Evolutionary conservation across 2,888 invertebrate species (phyloP).

Genomic region (Eilema depressum): DNA sequence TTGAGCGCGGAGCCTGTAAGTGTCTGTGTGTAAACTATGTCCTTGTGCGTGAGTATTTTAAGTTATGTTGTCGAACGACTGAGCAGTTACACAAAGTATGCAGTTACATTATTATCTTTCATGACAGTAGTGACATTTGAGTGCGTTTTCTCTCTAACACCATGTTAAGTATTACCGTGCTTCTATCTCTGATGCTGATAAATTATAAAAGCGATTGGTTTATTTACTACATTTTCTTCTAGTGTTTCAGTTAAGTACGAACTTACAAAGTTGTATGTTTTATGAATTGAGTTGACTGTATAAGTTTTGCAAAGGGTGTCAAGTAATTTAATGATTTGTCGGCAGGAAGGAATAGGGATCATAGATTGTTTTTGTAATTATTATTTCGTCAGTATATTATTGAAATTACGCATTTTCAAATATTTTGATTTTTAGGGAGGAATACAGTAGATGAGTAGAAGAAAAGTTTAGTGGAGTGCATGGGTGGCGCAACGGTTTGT

Average conservation of each 20-base stretch:
- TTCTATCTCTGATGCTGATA: conserved; percentile 8
- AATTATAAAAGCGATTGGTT: background rate
- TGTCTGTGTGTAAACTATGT: conserved; percentile 57
- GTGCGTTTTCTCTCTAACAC: conserved; percentile 37
- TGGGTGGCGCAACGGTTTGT: too few species aligned
- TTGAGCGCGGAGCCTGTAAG: conserved; percentile 57
- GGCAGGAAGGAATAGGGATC: too few species aligned
- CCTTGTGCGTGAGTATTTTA: conserved; percentile 53
- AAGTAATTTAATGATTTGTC: background rate
- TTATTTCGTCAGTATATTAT: too few species aligned
- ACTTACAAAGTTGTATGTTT: background rate
- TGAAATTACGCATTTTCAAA: background rate
- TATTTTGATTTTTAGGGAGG: background rate
- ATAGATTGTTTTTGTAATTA: too few species aligned
- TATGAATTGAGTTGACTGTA: background rate
- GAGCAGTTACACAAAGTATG: conserved; percentile 50
- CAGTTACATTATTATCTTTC: conserved; percentile 53
- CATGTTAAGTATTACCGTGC: conserved; percentile 26
- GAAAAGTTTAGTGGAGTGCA: too few species aligned
- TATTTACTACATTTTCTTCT: background rate
- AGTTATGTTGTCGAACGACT: conserved; percentile 52
- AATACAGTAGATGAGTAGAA: too few species aligned
- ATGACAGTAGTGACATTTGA: conserved; percentile 47
- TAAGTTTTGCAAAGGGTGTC: too few species aligned
- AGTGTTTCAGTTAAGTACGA: background rate